Evolutionary conservation across 2,888 invertebrate genomes (phyloP), one percentile per base, ranked within the genome.

Genomic region (Cataglyphis altisquamis): DNA sequence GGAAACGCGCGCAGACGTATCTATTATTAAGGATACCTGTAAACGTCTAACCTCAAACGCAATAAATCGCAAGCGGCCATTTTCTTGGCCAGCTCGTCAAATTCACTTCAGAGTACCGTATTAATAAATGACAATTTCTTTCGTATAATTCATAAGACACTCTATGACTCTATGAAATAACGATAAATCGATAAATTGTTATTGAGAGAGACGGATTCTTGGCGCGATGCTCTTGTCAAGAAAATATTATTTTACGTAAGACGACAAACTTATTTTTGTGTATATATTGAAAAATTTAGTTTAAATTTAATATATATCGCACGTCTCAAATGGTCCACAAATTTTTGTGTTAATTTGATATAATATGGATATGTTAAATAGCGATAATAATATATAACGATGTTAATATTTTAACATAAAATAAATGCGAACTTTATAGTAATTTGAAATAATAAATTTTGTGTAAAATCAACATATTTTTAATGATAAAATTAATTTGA

Each of bases 31-130:
- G 1, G 72, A 70, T 41, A 41, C 32, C 32, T 21, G 78, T 78
- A 78, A 78, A 72, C 32, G 78, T 78, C 78, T 72, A 78, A 78
- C 70, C 45, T 36, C 72, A 18, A n/a, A 72, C 36, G 73, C 36
- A 80, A 80, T 80, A 80, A 80, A 80, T 32, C 60, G 25, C 73
- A 60, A 80, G 12, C 8, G 72, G 6, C 45, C 57, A 21, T 60
- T 80, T 45, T 80, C 78, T 75, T 63, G 74, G 32, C 36, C 68
- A 36, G 2, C 8, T 39, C 36, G n/a, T 70, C 39, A 52, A 36
- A 36, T 45, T 55, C 52, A 55, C 29, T 55, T 77, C 29, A 39
- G 39, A 52, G 36, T 67, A 52, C 12, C 36, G 52, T 57, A 41
- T 66, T 67, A 67, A 45, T 68, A 39, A 77, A 77, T 39, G 21